Evolutionary conservation across 2,888 invertebrate genomes (phyloP).

Genomic region (Rhingia campestris): DNA sequence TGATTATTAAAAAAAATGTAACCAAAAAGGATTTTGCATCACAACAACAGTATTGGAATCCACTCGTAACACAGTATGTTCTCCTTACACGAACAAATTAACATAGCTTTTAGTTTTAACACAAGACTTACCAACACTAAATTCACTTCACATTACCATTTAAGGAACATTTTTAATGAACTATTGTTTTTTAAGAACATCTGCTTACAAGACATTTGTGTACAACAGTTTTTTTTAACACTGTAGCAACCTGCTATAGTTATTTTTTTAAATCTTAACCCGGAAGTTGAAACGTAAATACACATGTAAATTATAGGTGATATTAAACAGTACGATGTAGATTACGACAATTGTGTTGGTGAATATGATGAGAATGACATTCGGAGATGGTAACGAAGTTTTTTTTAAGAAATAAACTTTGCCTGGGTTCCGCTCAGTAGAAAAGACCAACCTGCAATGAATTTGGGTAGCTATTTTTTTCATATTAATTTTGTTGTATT

Average conservation of each 20-base stretch:
- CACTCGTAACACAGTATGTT: conserved; percentile 16
- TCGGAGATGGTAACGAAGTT: conserved; percentile 19
- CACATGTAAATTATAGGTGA: conserved; percentile 58
- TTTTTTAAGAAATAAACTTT: conserved; percentile 50
- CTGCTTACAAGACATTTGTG: too few relatives aligned
- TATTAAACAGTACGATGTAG: conserved; percentile 46
- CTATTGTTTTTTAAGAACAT: too few relatives aligned
- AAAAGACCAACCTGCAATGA: conserved; percentile 11
- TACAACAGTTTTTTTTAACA: too few relatives aligned
- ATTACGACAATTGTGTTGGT: conserved; percentile 3
- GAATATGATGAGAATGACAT: neutral
- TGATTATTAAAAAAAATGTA: conserved; percentile 5
- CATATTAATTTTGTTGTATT: conserved; percentile 27
- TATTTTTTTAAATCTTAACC: conserved; percentile 45
- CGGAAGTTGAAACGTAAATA: conserved; percentile 47
- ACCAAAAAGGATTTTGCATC: conserved; percentile 7
- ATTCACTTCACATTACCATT: too few relatives aligned
- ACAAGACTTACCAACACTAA: too few relatives aligned
- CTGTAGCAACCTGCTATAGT: neutral
- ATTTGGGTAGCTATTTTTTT: conserved; percentile 5
- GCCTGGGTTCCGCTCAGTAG: conserved; percentile 26
- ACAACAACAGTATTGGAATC: neutral
- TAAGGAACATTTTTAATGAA: too few relatives aligned
- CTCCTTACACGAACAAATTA: neutral
- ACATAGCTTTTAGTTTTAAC: too few relatives aligned